These are phyloP conservation scores for Sturmia bella DNA, from an alignment of 2,888 invertebrate species.

Conservation along the genomic window DNA sequence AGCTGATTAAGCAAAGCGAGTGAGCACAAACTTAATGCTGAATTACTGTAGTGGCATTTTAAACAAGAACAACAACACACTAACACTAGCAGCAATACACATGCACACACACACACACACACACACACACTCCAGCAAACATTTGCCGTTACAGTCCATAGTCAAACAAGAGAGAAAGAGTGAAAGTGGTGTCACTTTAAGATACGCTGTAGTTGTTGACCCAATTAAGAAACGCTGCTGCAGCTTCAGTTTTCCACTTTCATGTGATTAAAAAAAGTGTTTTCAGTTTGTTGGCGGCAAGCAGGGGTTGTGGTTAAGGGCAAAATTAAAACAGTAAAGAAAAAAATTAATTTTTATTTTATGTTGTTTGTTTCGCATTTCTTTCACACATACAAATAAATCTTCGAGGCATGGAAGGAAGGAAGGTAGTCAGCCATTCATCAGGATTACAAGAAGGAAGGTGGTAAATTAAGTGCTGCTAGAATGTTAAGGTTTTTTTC, in stretches of 20 bases:
- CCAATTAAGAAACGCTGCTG: conserved; percentile 51
- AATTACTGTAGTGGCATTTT: conserved; percentile 35
- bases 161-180: conserved; percentile 32
- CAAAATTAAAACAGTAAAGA: conserved; percentile 28
- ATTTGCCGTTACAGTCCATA: neutral
- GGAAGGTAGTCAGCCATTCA: conserved; percentile 39
- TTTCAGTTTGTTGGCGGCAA: neutral
- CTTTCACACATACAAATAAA: conserved; percentile 25
- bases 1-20: conserved; percentile 62
- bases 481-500: conserved; percentile 49
- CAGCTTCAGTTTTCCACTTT: conserved; percentile 23
- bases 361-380: conserved; percentile 22
- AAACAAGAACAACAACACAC: conserved; percentile 11
- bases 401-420: conserved; percentile 50
- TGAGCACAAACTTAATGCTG: conserved; percentile 43
- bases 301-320: conserved; percentile 27
- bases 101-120: neutral
- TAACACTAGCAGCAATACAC: neutral
- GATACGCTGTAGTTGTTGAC: conserved; percentile 60
- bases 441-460: conserved; percentile 50
- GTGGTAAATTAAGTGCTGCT: conserved; percentile 51
- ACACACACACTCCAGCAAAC: neutral
- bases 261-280: conserved; percentile 7
- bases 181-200: conserved; percentile 50
- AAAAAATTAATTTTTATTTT: conserved; percentile 14